These are phyloP conservation scores for Lasioglossum figueresi DNA, from an alignment of 2,888 invertebrate species.

Conservation along the genomic window DNA sequence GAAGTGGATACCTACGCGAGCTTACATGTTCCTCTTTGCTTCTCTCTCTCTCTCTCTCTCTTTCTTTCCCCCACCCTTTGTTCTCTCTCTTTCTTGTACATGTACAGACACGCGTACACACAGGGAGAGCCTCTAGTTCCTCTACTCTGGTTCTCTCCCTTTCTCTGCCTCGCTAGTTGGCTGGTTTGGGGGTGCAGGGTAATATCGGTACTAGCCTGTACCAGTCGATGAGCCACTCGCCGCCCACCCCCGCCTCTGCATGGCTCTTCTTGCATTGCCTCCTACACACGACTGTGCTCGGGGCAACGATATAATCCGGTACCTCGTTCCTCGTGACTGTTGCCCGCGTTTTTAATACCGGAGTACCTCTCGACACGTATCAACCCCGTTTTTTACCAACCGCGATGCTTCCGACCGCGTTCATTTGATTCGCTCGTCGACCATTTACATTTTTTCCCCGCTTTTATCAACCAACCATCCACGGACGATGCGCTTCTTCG, in stretches of 20 bases:
- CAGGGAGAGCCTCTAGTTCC: neutral
- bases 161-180: conserved; percentile 64
- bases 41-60: conserved; percentile 25
- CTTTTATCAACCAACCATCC: neutral
- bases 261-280: conserved; percentile 73
- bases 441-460: neutral
- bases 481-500: conserved; percentile 15
- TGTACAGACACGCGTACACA: neutral
- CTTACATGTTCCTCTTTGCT: conserved; percentile 75
- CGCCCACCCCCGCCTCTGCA: conserved; percentile 64
- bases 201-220: conserved; percentile 83
- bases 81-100: conserved; percentile 55
- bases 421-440: conserved; percentile 40
- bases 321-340: conserved; percentile 68
- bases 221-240: conserved; percentile 81
- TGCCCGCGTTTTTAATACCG: conserved; percentile 64
- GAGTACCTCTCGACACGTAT: conserved; percentile 61
- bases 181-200: conserved; percentile 74
- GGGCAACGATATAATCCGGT: conserved; percentile 78
- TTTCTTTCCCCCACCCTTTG: neutral
- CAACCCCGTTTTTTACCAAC: conserved; percentile 52
- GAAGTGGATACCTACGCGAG: conserved; percentile 79
- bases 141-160: conserved; percentile 38
- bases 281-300: conserved; percentile 73
- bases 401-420: conserved; percentile 5